Evolutionary conservation across 2,888 invertebrate genomes (phyloP).

Genomic region (Hesperia comma): DNA sequence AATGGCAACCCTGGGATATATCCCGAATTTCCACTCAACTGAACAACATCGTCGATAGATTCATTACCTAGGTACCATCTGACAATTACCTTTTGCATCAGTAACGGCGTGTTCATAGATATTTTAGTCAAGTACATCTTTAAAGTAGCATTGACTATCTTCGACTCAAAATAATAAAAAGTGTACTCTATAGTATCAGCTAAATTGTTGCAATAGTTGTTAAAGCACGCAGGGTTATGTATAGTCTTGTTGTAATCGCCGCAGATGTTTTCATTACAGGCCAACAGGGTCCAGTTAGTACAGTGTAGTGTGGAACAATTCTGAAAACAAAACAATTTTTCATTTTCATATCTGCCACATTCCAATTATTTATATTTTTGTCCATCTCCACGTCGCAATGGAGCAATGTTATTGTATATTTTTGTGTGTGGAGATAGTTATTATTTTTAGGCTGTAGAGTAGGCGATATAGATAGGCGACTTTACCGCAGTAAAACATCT

Average conservation of each 20-base stretch:
- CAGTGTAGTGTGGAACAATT: constrained; percentile 69
- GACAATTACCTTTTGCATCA: constrained; percentile 64
- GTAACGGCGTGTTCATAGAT: constrained; percentile 49
- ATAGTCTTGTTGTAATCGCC: constrained; percentile 56
- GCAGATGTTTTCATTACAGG: constrained; percentile 60
- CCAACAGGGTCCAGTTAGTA: constrained; percentile 64
- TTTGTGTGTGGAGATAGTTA: too few species aligned
- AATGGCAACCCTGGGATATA: constrained; percentile 88
- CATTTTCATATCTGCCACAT: too few species aligned
- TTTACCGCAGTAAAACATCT: too few species aligned
- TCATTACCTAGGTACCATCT: constrained; percentile 62
- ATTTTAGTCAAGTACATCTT: constrained; percentile 60
- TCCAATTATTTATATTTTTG: too few species aligned
- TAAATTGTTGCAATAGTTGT: constrained; percentile 61
- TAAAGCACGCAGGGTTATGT: constrained; percentile 65
- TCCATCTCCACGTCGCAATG: too few species aligned
- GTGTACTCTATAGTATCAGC: constrained; percentile 64
- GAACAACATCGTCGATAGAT: constrained; percentile 55
- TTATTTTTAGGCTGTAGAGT: too few species aligned
- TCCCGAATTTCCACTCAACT: constrained; percentile 90
- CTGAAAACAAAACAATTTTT: constrained; percentile 54
- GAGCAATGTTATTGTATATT: too few species aligned
- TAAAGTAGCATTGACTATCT: constrained; percentile 64
- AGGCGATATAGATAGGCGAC: too few species aligned
- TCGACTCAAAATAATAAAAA: constrained; percentile 63